phyloP scores from a whole-genome alignment of 2,113 vertebrate genomes.

The Corvus cornix region DNA sequence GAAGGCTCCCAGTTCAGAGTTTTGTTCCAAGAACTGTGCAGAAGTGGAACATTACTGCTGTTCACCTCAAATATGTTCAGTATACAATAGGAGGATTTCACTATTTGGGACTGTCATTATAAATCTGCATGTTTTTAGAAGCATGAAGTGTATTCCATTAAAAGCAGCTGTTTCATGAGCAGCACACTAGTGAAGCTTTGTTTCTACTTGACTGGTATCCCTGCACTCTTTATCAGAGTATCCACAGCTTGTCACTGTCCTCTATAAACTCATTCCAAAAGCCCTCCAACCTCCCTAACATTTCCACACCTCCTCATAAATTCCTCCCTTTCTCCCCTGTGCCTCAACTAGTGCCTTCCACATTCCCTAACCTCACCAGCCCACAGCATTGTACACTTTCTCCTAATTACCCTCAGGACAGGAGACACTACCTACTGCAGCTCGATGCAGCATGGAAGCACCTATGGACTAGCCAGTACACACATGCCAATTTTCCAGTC shows the following conservation, averaged over 20 bases:
- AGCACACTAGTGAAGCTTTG: neutral
- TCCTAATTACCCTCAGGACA: neutral
- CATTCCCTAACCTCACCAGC: neutral
- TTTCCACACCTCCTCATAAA: neutral
- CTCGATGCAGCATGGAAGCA: neutral
- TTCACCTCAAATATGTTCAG: neutral
- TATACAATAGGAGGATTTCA: neutral
- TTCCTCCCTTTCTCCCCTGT: neutral
- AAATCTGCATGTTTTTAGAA: neutral
- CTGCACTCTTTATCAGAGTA: neutral
- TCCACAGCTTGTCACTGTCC: neutral
- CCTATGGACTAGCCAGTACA: neutral
- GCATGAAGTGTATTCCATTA: neutral
- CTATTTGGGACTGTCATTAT: neutral
- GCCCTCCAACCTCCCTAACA: neutral
- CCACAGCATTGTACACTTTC: neutral
- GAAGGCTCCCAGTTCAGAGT: neutral
- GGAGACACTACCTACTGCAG: neutral
- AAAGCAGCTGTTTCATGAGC: neutral
- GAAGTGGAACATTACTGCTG: neutral
- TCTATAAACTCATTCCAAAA: neutral
- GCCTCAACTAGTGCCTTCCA: neutral
- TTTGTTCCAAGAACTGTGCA: neutral
- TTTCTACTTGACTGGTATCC: neutral
- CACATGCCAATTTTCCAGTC: neutral